Base-by-base conservation (phyloP, 2,888 invertebrate genomes). In the Drymonia ruficornis region DNA sequence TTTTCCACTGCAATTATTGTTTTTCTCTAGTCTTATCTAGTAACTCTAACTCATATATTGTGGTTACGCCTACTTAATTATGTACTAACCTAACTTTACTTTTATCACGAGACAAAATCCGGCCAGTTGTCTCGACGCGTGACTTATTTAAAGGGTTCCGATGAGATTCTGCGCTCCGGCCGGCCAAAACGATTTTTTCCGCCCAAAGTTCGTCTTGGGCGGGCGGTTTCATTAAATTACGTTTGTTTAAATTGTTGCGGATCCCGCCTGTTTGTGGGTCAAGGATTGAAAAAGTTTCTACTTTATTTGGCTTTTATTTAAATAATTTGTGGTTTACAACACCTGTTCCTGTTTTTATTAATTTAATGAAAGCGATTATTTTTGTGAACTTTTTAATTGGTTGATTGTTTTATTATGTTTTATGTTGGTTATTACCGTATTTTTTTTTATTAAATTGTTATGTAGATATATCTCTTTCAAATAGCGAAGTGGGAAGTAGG, bases 1-100 rank as follows among this genome's bases (percentile, higher is more conserved):
- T 9, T 11, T 2, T 31, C 8, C 12, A 31, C 12, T 2, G 31
- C 31, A 31, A 31, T 4, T 3, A n/a, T 36, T 5, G 0, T 36
- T n/a, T 1, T n/a, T 36, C n/a, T 28, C n/a, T 28, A 36, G 57
- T 28, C 70, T n/a, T 58, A 64, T 75, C 67, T 43, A 70, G 67
- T 15, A 34, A 49, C 48, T 48, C 38, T 49, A 23, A 47, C 45
- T 50, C 55, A 50, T 50, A 53, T 63, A 53, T 2, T 56, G 53
- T 47, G 65, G 73, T 63, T 57, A 61, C 62, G 58, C 61, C 60
- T 65, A 55, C 70, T 75, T 70, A 75, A 75, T 77, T 77, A 78
- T 76, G 74, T 68, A 78, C 65, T 65, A 67, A 66, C 64, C 67
- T 52, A 72, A 75, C 70, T 75, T 72, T 65, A 72, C 70, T 74